Conservation (phyloP, 30 jellyfish, hydroid and myxozoan genomes). For the Calvadosia cruxmelitensis region DNA sequence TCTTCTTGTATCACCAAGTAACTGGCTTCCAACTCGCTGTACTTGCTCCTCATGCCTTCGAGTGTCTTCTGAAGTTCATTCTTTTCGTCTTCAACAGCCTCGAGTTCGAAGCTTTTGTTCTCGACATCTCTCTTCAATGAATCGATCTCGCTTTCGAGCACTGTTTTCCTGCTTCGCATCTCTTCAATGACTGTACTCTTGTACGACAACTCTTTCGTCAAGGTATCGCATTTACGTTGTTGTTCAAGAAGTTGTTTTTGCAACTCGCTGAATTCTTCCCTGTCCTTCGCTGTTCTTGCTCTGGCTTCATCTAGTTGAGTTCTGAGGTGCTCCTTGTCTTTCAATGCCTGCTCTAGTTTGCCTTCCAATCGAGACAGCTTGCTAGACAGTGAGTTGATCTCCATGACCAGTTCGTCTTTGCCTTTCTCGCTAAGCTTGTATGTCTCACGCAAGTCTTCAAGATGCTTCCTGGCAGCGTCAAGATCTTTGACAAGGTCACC, state of each 20-base stretch:
- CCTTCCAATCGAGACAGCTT: constrained; percentile 56
- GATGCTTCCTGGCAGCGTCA: constrained; percentile 39
- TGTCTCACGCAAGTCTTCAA: constrained; percentile 71
- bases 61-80: constrained; percentile 61
- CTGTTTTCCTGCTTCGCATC: constrained; percentile 66
- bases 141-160: constrained; percentile 71
- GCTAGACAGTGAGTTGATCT: constrained; percentile 47
- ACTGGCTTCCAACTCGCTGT: constrained; percentile 63
- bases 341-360: constrained; percentile 58
- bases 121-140: constrained; percentile 81
- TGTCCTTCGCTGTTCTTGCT: constrained; percentile 68
- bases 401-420: constrained; percentile 67
- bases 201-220: constrained; percentile 51
- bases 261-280: constrained; percentile 63
- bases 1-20: constrained; percentile 82
- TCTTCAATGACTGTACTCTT: constrained; percentile 68
- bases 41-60: constrained; percentile 56
- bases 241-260: constrained; percentile 74
- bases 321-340: constrained; percentile 52
- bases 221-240: constrained; percentile 82
- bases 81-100: constrained; percentile 72
- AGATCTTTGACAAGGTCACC: constrained; percentile 61
- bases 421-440: constrained; percentile 47
- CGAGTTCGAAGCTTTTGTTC: constrained; percentile 70
- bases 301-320: constrained; percentile 86